A percentile compares a stretch with the other conserved stretches of the same genome.
Evolutionary conservation across 2,888 invertebrate genomes (phyloP).

Genomic region (Drosophila kanekoi): DNA sequence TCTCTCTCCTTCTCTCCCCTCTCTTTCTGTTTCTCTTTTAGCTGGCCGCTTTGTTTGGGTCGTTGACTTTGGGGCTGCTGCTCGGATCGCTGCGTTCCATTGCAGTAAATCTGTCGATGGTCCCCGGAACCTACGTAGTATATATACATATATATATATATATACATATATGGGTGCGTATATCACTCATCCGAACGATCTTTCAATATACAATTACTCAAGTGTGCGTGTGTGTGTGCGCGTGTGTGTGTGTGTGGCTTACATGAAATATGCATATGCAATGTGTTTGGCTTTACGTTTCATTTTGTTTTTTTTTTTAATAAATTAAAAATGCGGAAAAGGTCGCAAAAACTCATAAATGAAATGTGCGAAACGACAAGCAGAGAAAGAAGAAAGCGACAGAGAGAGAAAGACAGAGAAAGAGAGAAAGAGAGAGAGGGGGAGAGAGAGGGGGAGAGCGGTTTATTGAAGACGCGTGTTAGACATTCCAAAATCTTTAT

Average conservation of each 20-base stretch:
- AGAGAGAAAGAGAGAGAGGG: background rate
- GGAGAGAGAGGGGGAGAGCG: background rate
- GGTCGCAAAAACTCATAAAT: constrained; percentile 46
- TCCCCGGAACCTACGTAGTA: constrained; percentile 7
- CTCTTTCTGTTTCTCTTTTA: background rate
- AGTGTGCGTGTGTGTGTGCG: background rate
- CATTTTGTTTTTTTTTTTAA: constrained; percentile 24
- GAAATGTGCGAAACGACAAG: constrained; percentile 20
- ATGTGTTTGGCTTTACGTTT: constrained; percentile 17
- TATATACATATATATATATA: background rate
- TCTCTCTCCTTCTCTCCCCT: background rate
- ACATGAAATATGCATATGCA: constrained; percentile 35
- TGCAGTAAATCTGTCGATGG: constrained; percentile 75
- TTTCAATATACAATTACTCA: constrained; percentile 50
- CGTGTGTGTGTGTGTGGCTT: constrained; percentile 6
- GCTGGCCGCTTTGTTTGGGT: constrained; percentile 28
- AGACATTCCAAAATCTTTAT: constrained; percentile 50
- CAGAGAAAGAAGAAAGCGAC: constrained; percentile 25
- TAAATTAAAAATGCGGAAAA: constrained; percentile 66
- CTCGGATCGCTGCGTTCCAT: constrained; percentile 55
- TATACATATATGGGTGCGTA: constrained; percentile 23
- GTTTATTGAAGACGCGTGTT: constrained; percentile 65
- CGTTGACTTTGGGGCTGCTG: constrained; percentile 47
- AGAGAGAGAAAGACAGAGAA: constrained; percentile 1
- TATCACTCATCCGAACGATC: constrained; percentile 50